Conservation (phyloP, 2,888 invertebrate species). For the Hyppa rectilinea region DNA sequence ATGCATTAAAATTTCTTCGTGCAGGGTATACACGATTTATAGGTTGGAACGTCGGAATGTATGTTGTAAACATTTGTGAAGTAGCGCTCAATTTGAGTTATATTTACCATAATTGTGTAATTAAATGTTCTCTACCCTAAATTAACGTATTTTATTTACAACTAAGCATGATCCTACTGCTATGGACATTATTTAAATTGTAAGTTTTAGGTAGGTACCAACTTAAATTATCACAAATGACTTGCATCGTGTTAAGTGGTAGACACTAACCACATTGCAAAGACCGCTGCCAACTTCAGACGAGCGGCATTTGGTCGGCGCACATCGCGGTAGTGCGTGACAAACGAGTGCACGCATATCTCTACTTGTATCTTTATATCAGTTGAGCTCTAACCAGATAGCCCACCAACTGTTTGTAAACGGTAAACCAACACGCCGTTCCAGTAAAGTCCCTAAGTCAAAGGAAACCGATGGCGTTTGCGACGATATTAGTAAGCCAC, state of each 20-base stretch:
- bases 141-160: constrained; percentile 57
- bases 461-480: too few relatives aligned
- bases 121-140: constrained; percentile 75
- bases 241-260: neutral
- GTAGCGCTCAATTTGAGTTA: constrained; percentile 78
- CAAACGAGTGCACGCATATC: too few relatives aligned
- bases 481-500: too few relatives aligned
- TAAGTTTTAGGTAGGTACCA: neutral
- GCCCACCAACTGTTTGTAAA: too few relatives aligned
- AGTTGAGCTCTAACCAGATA: too few relatives aligned
- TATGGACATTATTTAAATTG: neutral
- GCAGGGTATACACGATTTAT: constrained; percentile 82
- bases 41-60: constrained; percentile 69
- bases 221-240: neutral
- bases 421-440: too few relatives aligned
- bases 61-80: constrained; percentile 73
- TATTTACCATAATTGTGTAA: constrained; percentile 74
- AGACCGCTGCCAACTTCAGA: too few relatives aligned
- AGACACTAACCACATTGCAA: too few relatives aligned
- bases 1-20: constrained; percentile 88
- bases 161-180: constrained; percentile 1
- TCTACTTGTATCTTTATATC: too few relatives aligned
- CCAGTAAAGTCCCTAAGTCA: too few relatives aligned
- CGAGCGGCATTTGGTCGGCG: too few relatives aligned
- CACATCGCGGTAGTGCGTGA: too few relatives aligned